Conservation (phyloP, 2,888 invertebrate species). For the Pterostichus niger region DNA sequence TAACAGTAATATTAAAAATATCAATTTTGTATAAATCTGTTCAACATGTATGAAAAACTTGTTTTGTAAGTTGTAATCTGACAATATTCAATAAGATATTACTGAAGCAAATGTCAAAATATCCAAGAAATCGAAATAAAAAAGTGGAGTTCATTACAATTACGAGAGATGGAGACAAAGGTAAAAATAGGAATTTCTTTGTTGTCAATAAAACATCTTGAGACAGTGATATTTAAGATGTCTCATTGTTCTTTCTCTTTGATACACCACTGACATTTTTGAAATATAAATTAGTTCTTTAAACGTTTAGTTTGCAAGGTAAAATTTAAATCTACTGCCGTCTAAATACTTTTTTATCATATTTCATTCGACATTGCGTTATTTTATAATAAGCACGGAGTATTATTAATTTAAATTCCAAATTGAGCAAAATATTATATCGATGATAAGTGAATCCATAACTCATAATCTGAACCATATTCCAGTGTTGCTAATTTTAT, state of each 20-base stretch:
- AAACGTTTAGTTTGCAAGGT: slow-evolving; percentile 4
- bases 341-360: no score
- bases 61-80: no score
- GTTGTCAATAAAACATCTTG: slow-evolving; percentile 37
- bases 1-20: no score
- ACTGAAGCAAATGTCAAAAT: no score
- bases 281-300: not conserved
- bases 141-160: not conserved
- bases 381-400: no score
- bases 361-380: not conserved
- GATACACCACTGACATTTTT: slow-evolving; percentile 23
- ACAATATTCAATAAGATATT: no score
- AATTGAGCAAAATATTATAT: not conserved
- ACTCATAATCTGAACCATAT: no score
- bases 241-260: slow-evolving; percentile 9
- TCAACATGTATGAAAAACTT: no score
- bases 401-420: not conserved
- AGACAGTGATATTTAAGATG: not conserved
- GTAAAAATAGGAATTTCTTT: slow-evolving; percentile 16
- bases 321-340: no score
- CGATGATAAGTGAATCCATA: no score
- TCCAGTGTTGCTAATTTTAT: not conserved
- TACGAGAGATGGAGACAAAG: not conserved
- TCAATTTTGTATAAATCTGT: no score
- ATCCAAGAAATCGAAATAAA: not conserved